phyloP scores from a whole-genome alignment of 2,113 vertebrate genomes.

The Hyperoodon ampullatus region DNA sequence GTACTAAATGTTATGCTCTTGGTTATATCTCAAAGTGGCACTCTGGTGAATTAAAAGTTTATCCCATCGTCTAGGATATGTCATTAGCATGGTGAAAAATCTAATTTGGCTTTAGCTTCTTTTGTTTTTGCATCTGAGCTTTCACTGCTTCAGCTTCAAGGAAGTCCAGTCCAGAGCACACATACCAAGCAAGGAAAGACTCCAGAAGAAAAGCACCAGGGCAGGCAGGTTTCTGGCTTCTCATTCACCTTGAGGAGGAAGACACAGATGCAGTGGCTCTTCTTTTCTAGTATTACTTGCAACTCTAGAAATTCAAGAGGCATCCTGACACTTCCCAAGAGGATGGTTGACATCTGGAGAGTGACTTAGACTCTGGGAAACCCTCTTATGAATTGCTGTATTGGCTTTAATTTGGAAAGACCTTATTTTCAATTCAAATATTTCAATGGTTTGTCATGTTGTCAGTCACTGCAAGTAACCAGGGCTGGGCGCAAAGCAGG shows the following conservation, averaged over 20 bases:
- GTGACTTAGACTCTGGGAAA: neutral
- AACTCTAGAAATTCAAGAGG: neutral
- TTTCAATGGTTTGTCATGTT: neutral
- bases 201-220: neutral
- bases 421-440: neutral
- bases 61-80: neutral
- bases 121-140: neutral
- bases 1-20: neutral
- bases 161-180: neutral
- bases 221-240: neutral
- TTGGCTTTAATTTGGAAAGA: constrained; percentile 34
- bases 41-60: neutral
- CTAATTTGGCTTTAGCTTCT: neutral
- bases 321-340: neutral
- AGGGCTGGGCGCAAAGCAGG: neutral
- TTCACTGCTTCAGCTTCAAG: neutral
- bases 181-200: neutral
- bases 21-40: neutral
- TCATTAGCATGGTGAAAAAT: neutral
- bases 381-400: neutral
- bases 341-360: neutral
- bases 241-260: neutral
- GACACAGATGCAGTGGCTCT: neutral
- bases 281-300: neutral
- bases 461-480: neutral